Evolutionary conservation across 2,888 invertebrate genomes (phyloP), one percentile per base, ranked within the genome.

Genomic region (Antheraea assamensis): DNA sequence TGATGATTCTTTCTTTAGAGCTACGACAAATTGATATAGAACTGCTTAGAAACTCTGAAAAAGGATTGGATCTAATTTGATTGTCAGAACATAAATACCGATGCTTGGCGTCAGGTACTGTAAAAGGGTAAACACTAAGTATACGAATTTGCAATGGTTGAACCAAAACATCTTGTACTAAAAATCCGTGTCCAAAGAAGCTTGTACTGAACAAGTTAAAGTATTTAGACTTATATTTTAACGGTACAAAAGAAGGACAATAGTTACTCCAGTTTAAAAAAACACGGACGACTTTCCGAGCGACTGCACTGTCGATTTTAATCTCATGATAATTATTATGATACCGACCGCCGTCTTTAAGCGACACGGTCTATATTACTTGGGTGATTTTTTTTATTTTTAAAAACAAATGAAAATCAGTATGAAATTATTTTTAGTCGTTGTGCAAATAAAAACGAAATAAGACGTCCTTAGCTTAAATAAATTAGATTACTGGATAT

Each of bases 311-410:
- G 24, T 61, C 70, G 84, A 86, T 86, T 72, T 35, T 80, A 77
- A 85, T 86, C 85, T 73, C 35, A 17, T 84, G 84, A 86, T 83
- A 77, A 81, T 80, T 77, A 81, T 82, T 82, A 85, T 85, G 77
- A 82, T 81, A 35, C 35, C 68, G 15, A 21, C 68, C 68, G 68
- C 68, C n/a, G 35, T 68, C 77, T 70, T 70, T 27, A 55, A 21
- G 61, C n/a, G 68, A 68, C 68, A 68, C 68, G 68, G 68, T 68
- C 35, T 68, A 35, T 35, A 35, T 68, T 68, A 21, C 30, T 64
- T 27, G 30, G 17, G 30, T 30, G 4, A 10, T 8, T 30, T 15
- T 30, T 27, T 17, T 27, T 64, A 17, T 64, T 64, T 30, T 27
- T 61, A 15, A 64, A n/a, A 58, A 58, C 3, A 58, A 58, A 58